phyloP scores from a whole-genome alignment of 2,797 vertebrate species.

The Myiotriccus ornatus region DNA sequence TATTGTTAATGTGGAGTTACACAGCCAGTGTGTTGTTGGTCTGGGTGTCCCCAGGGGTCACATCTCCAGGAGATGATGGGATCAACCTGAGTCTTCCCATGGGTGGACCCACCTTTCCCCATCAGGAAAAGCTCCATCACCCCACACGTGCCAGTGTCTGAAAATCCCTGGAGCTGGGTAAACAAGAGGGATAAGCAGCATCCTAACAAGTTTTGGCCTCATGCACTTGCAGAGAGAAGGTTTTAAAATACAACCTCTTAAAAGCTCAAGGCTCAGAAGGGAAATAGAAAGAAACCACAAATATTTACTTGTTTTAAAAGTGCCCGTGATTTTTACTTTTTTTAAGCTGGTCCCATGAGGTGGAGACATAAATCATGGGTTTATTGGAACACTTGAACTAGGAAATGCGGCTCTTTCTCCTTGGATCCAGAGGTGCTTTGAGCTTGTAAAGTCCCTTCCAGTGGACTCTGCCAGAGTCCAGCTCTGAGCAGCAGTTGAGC shows the following conservation, averaged over 20 bases:
- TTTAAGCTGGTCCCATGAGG: background rate
- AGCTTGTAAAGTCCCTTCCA: background rate
- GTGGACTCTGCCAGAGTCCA: background rate
- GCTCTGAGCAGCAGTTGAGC: background rate
- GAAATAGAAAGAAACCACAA: slow-evolving; percentile 19
- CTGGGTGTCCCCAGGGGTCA: background rate
- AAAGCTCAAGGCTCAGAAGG: background rate
- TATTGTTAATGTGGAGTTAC: background rate
- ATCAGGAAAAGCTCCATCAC: background rate
- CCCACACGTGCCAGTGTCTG: fast-evolving
- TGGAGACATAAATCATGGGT: background rate
- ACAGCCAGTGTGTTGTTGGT: fast-evolving
- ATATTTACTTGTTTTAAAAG: slow-evolving; percentile 14
- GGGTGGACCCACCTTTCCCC: background rate
- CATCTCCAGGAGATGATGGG: background rate
- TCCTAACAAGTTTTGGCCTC: background rate
- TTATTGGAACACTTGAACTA: background rate
- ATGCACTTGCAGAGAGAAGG: background rate
- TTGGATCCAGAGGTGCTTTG: background rate
- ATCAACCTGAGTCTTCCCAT: background rate
- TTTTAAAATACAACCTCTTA: background rate
- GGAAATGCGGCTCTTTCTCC: background rate
- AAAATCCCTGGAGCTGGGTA: background rate
- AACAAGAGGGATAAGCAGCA: background rate
- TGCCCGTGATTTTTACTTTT: background rate